These are phyloP conservation scores for Ips nitidus DNA, from an alignment of 1,140 invertebrate genomes.

Conservation along the genomic window DNA sequence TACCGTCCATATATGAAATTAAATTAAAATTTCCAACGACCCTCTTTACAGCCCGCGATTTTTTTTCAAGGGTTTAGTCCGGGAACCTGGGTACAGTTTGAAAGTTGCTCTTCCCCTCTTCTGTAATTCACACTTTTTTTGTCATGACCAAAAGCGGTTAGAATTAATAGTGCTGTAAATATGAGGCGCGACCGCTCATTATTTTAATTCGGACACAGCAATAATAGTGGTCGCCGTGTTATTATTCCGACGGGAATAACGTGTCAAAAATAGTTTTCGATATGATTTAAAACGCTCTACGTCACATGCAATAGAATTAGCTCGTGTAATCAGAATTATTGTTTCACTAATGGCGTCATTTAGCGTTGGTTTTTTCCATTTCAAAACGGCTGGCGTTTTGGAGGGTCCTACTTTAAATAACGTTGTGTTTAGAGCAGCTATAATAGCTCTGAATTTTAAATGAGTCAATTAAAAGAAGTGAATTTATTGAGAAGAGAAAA, in stretches of 20 bases:
- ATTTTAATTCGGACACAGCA: constrained; percentile 27
- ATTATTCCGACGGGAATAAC: constrained; percentile 17
- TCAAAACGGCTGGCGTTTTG: too few species aligned
- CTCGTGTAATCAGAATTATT: too few species aligned
- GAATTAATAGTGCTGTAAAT: constrained; percentile 27
- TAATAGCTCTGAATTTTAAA: too few species aligned
- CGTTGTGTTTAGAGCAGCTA: too few species aligned
- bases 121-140: constrained; percentile 10
- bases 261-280: constrained; percentile 28
- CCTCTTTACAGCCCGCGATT: background rate
- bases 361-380: too few species aligned
- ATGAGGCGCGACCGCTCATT: constrained; percentile 22
- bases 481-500: too few species aligned
- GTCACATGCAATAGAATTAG: constrained; percentile 20
- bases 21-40: constrained; percentile 14
- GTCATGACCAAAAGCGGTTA: constrained; percentile 12
- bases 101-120: background rate
- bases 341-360: too few species aligned
- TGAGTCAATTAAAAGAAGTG: too few species aligned
- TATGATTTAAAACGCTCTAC: constrained; percentile 27
- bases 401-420: too few species aligned
- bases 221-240: constrained; percentile 14
- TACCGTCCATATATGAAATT: background rate
- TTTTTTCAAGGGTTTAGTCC: too few species aligned
- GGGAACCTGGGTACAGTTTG: background rate